phyloP scores from a whole-genome alignment of 2,113 vertebrate genomes.

The Saccopteryx bilineata region DNA sequence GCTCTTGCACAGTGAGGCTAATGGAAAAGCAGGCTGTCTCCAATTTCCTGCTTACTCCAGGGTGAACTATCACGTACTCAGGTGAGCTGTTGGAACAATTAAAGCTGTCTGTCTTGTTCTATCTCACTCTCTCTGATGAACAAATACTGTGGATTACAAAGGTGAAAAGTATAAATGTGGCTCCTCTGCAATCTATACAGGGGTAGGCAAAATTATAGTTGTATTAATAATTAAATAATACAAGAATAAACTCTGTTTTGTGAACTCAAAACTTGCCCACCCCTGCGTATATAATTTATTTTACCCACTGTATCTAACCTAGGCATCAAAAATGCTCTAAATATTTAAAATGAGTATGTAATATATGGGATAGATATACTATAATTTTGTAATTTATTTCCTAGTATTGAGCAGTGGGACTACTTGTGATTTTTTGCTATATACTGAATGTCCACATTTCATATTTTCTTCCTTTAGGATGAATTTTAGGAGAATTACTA shows the following conservation, averaged over 20 bases:
- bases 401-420: neutral
- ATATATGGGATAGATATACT: neutral
- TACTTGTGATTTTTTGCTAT: neutral
- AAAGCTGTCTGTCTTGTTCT: neutral
- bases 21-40: neutral
- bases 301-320: neutral
- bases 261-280: neutral
- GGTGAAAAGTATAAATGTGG: neutral
- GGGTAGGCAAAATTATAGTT: neutral
- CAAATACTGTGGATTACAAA: neutral
- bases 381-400: neutral
- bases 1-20: neutral
- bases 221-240: neutral
- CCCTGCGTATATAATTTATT: neutral
- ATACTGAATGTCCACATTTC: neutral
- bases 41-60: neutral
- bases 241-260: neutral
- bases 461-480: neutral
- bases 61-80: neutral
- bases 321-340: neutral
- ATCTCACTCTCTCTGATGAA: neutral
- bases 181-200: neutral
- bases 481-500: slow-evolving; percentile 9
- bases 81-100: neutral
- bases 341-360: neutral